Evolutionary conservation across 2,113 vertebrate species (phyloP), one percentile per base, ranked within the genome.

Genomic region (Gavialis gangeticus): DNA sequence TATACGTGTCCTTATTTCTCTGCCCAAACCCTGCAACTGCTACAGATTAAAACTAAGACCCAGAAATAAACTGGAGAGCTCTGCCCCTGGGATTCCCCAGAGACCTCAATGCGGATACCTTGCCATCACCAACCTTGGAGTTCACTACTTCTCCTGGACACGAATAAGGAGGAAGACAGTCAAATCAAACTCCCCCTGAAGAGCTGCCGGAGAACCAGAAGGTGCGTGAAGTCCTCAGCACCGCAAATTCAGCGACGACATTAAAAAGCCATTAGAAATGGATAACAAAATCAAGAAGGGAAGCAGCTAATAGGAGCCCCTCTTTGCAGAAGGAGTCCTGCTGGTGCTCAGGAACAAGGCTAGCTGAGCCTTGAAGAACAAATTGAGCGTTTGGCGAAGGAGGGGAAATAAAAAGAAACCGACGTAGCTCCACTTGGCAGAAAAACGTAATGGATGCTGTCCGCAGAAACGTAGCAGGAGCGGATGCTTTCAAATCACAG

Each of bases 221-320:
- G 75, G 89, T 34, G 75, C 59, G 56, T 1, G 0, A 91, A 94
- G 66, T n/a, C 58, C 80, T 82, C 0, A 0, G 18, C 79, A 37
- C 81, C 46, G 75, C 86, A 96, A 94, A 95, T 93, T 93, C 79
- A 92, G 78, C 57, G 62, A 87, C 89, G 91, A 88, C 82, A 93
- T 96, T 95, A 96, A 95, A 95, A 77, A 93, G 24, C 34, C 85
- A 95, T 96, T 96, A 95, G 90, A 90, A 95, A 89, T 54, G 79
- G 95, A 81, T 96, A 95, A 97, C 93, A 93, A 96, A 97, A 97
- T 97, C 92, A 96, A 96, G 94, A 86, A 85, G 80, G 58, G 79
- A 75, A 25, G 81, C 71, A 89, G 91, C 73, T 83, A 93, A 87
- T 60, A 87, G 82, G 92, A 95, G 82, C 34, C 75, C 55, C 64